phyloP scores from a whole-genome alignment of 2,113 vertebrate genomes.

The Catagonus wagneri region DNA sequence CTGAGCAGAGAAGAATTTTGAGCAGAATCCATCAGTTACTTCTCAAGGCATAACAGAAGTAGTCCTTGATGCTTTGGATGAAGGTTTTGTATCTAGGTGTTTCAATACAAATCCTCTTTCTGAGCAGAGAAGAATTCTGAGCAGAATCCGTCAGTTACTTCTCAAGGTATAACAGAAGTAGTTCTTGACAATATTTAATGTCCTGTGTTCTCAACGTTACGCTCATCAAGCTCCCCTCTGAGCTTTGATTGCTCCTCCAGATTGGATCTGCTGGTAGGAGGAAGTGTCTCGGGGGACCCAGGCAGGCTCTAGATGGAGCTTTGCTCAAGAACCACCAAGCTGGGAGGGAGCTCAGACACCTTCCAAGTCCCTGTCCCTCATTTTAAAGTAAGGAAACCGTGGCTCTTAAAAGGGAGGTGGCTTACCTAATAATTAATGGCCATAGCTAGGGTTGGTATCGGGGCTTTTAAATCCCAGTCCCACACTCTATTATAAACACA shows the following conservation, averaged over 20 bases:
- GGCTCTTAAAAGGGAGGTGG: neutral
- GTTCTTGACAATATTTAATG: neutral
- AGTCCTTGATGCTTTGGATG: neutral
- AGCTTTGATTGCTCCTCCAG: neutral
- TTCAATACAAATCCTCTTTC: neutral
- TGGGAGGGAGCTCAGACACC: neutral
- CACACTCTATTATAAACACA: neutral
- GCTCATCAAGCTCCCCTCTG: neutral
- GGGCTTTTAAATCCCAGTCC: neutral
- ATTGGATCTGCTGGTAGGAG: neutral
- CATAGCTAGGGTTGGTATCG: neutral
- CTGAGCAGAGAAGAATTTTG: neutral
- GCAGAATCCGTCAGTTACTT: neutral
- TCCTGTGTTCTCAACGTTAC: neutral
- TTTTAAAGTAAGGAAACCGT: conserved; percentile 13
- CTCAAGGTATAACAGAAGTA: neutral
- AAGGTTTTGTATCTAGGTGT: neutral
- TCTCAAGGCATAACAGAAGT: too few relatives aligned
- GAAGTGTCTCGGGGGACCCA: neutral
- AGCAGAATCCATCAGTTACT: neutral
- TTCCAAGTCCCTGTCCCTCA: neutral
- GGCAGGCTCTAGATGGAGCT: neutral
- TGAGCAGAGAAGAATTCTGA: neutral
- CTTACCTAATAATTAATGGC: neutral
- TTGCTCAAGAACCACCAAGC: neutral